These are phyloP conservation scores for Lepidurus packardi DNA, from an alignment of 1,140 invertebrate species.

Conservation along the genomic window DNA sequence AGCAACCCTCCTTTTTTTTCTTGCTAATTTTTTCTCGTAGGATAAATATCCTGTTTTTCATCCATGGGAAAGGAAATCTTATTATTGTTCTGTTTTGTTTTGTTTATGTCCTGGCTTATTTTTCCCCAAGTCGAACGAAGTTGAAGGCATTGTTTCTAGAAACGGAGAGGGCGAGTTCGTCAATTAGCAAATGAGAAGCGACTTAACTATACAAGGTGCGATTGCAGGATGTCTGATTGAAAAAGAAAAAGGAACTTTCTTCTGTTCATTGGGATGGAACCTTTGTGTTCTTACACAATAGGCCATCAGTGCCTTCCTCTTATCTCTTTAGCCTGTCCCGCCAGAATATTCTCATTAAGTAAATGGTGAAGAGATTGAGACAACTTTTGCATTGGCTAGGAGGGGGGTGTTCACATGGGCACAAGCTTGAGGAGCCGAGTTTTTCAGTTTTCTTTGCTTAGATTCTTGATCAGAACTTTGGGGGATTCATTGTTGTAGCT, in stretches of 20 bases:
- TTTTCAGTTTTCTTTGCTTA: background rate
- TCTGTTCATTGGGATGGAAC: background rate
- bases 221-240: background rate
- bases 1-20: slow-evolving; percentile 15
- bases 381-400: background rate
- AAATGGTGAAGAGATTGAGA: background rate
- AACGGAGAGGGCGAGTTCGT: background rate
- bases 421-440: background rate
- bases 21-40: background rate
- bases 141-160: background rate
- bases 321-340: slow-evolving; percentile 11
- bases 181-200: slow-evolving; percentile 19
- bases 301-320: background rate
- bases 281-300: background rate
- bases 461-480: background rate
- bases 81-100: background rate
- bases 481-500: background rate
- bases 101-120: background rate
- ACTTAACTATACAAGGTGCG: background rate
- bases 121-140: background rate
- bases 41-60: background rate
- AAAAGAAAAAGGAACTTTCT: background rate
- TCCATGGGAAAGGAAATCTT: background rate
- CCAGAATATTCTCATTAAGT: background rate
- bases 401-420: background rate